These are phyloP conservation scores for Betta splendens DNA, from an alignment of 2,797 vertebrate genomes.

Conservation along the genomic window DNA sequence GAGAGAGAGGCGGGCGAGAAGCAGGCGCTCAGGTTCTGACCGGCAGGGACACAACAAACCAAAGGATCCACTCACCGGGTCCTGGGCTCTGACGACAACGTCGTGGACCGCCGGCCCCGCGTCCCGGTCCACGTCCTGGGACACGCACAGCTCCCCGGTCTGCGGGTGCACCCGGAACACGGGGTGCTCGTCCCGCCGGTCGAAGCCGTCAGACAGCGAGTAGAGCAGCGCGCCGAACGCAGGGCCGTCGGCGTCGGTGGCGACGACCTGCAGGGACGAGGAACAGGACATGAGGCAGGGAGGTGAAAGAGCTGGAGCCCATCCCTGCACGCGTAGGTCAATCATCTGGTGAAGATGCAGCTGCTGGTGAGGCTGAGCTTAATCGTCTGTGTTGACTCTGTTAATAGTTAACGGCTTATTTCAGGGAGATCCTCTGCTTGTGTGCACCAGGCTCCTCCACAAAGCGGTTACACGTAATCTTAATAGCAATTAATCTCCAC, in stretches of 20 bases:
- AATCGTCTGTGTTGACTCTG: too few species aligned
- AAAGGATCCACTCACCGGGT: slow-evolving; percentile 85
- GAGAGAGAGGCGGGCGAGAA: neutral
- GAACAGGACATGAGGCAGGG: too few species aligned
- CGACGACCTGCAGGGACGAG: slow-evolving; percentile 82
- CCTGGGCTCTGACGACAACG: slow-evolving; percentile 89
- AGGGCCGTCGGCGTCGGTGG: slow-evolving; percentile 87
- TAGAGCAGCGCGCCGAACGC: slow-evolving; percentile 86
- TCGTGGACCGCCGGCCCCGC: slow-evolving; percentile 82
- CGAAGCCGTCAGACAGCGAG: slow-evolving; percentile 86
- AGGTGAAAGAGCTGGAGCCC: neutral
- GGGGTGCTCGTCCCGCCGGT: slow-evolving; percentile 80
- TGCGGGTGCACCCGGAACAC: slow-evolving; percentile 84
- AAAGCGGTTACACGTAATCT: neutral
- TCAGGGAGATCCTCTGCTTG: neutral
- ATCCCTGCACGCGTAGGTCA: neutral
- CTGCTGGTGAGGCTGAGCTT: too few species aligned
- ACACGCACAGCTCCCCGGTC: slow-evolving; percentile 87
- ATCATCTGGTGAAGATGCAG: neutral
- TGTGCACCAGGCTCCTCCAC: neutral
- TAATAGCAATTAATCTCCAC: neutral
- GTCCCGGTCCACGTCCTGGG: slow-evolving; percentile 90
- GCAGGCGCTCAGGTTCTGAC: neutral
- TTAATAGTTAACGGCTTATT: neutral
- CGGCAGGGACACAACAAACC: too few species aligned